A percentile compares a stretch with the other conserved stretches of the same genome.
phyloP scores from a whole-genome alignment of 30 jellyfish, hydroid and myxozoan genomes.

The Sanderia malayensis region DNA sequence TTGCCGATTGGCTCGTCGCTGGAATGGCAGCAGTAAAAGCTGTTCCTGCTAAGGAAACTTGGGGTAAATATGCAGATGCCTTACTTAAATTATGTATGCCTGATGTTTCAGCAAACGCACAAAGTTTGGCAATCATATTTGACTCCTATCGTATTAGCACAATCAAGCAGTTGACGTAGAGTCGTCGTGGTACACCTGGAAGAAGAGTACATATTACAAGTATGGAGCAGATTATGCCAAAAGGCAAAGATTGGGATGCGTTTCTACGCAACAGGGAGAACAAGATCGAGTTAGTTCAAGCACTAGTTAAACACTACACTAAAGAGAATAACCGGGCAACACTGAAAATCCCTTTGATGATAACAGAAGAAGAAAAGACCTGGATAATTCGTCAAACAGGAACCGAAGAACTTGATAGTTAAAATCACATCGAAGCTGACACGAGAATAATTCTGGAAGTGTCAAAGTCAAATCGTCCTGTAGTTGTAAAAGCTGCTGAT shows the following conservation, averaged over 20 bases:
- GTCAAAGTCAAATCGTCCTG: background rate
- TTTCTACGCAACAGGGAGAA: slow-evolving; percentile 1
- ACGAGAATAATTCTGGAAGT: background rate
- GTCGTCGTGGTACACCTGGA: too few species aligned
- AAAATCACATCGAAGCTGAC: background rate
- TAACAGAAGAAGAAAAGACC: background rate
- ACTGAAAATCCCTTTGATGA: background rate
- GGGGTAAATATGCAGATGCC: too few species aligned
- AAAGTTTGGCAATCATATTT: too few species aligned
- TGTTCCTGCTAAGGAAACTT: too few species aligned
- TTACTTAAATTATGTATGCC: background rate
- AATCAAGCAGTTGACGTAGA: too few species aligned
- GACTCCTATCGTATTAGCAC: too few species aligned
- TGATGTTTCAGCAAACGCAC: slow-evolving; percentile 1
- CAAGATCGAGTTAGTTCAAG: slow-evolving; percentile 1
- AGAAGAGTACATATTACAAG: too few species aligned
- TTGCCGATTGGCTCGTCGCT: too few species aligned
- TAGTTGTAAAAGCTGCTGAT: background rate
- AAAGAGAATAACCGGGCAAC: background rate
- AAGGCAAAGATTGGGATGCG: background rate
- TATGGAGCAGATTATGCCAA: too few species aligned
- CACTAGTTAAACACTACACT: background rate
- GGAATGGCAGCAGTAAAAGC: too few species aligned
- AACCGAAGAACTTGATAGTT: background rate
- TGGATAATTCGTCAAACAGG: background rate